These are phyloP conservation scores for Hartigia nigra DNA, from an alignment of 2,888 invertebrate species.

Conservation along the genomic window DNA sequence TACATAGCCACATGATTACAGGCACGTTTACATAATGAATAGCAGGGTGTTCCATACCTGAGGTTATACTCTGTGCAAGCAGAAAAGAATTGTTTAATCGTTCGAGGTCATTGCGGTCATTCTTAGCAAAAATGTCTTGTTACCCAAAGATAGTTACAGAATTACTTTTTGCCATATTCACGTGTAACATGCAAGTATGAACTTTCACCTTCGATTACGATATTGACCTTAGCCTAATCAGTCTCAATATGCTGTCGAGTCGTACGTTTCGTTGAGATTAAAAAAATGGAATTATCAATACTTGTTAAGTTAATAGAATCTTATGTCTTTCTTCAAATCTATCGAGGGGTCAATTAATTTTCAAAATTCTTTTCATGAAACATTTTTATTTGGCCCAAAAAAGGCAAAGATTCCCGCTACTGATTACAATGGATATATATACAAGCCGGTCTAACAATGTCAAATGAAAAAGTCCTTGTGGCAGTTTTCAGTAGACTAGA, in stretches of 20 bases:
- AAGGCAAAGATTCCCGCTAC: not conserved
- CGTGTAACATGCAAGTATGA: not conserved
- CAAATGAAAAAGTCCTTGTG: slow-evolving; percentile 48
- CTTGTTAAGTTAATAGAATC: not conserved
- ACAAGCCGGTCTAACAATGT: slow-evolving; percentile 32
- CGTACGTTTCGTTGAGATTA: not conserved
- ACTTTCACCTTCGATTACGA: not conserved
- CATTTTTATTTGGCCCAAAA: not conserved
- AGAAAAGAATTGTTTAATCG: slow-evolving; percentile 37
- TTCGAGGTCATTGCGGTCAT: slow-evolving; percentile 23
- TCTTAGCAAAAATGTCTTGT: not conserved
- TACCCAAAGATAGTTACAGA: not conserved
- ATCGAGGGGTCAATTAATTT: not conserved
- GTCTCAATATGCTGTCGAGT: not conserved
- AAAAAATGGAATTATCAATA: too few species aligned
- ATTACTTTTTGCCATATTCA: not conserved
- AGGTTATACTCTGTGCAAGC: slow-evolving; percentile 23
- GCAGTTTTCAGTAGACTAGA: slow-evolving; percentile 23
- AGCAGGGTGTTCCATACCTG: slow-evolving; percentile 19
- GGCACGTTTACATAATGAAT: slow-evolving; percentile 41
- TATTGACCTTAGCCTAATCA: not conserved
- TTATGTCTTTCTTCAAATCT: not conserved
- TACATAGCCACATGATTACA: slow-evolving; percentile 22
- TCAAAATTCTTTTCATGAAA: not conserved
- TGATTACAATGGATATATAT: not conserved